Evolutionary conservation across 1,140 invertebrate genomes (phyloP).

Genomic region (Eriosoma lanigerum): DNA sequence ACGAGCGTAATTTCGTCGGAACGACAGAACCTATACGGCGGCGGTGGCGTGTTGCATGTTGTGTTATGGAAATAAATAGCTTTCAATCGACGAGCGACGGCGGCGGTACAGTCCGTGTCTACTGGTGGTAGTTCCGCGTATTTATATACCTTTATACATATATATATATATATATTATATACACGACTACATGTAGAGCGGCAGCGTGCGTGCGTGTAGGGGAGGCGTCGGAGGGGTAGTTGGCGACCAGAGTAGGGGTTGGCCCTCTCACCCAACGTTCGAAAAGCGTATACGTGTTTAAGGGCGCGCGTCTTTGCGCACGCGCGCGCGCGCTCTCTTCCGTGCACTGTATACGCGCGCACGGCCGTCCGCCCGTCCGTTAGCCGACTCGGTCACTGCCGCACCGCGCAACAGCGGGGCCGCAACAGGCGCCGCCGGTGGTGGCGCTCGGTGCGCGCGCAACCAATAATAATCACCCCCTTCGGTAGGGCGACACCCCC

Average conservation of each 20-base stretch:
- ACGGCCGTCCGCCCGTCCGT: constrained; percentile 6
- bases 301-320: neutral
- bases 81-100: constrained; percentile 32
- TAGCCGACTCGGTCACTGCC: neutral
- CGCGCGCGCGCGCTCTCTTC: neutral
- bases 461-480: constrained; percentile 50
- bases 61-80: constrained; percentile 50
- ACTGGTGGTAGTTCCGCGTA: constrained; percentile 37
- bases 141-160: neutral
- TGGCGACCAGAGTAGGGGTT: neutral
- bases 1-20: constrained; percentile 1
- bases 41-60: constrained; percentile 45
- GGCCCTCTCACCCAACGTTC: neutral
- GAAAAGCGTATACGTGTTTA: too few species aligned
- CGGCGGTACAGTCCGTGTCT: constrained; percentile 21
- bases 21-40: constrained; percentile 5
- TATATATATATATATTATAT: too few species aligned
- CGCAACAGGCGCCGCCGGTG: constrained; percentile 41
- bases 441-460: constrained; percentile 45
- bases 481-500: constrained; percentile 48
- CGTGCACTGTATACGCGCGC: neutral
- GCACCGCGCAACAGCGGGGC: constrained; percentile 48
- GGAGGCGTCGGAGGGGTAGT: neutral
- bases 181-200: neutral
- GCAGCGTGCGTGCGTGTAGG: neutral